Evolutionary conservation across 2,888 invertebrate species (phyloP).

Genomic region (Ernsta delagoae): DNA sequence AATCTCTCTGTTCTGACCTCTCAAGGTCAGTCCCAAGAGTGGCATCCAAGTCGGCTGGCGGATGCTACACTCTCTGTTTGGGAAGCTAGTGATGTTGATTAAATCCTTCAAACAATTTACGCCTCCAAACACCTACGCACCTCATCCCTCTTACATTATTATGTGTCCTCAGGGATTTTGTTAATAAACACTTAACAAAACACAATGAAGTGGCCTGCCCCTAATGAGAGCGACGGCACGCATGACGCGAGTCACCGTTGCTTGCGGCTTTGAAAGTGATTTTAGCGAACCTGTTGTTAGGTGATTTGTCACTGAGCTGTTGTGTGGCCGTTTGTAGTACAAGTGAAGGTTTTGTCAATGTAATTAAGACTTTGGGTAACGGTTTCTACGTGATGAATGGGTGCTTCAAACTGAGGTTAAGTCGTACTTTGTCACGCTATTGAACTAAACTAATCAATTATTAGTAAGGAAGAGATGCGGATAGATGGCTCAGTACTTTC

Average conservation of each 20-base stretch:
- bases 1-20: too few relatives aligned
- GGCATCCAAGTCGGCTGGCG: too few relatives aligned
- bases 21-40: too few relatives aligned
- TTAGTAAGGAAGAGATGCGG: too few relatives aligned
- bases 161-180: too few relatives aligned
- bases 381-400: not conserved
- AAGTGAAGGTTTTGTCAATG: constrained; percentile 1
- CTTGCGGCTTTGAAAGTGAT: not conserved
- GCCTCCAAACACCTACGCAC: too few relatives aligned
- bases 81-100: too few relatives aligned
- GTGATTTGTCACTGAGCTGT: constrained; percentile 2
- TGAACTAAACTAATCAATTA: not conserved
- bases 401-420: not conserved
- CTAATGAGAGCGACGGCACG: not conserved
- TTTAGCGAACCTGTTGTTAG: not conserved
- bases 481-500: too few relatives aligned
- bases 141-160: too few relatives aligned
- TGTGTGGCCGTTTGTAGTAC: not conserved
- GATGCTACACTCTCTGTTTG: too few relatives aligned
- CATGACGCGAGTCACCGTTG: not conserved
- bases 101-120: too few relatives aligned
- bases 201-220: not conserved
- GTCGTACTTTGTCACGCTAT: not conserved
- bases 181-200: constrained; percentile 3
- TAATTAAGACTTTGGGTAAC: not conserved